Evolutionary conservation across 2,113 vertebrate species (phyloP), one percentile per base, ranked within the genome.

Genomic region (Spea bombifrons): DNA sequence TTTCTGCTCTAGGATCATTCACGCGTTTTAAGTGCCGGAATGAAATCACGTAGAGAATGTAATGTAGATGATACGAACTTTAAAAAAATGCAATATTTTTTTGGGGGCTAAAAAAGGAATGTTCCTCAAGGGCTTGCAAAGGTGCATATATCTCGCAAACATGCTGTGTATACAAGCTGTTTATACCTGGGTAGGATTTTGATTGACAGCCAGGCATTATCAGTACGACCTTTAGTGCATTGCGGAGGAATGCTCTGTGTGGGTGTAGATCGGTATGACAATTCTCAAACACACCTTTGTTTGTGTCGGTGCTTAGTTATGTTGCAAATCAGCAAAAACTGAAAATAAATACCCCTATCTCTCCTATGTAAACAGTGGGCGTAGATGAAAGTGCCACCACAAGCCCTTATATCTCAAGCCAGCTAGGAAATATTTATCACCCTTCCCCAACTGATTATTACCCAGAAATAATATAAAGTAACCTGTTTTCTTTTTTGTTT

Each of bases 221-320:
- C 68, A 55, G 84, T 84, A 63, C 88, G 88, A 88, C 82, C 84
- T 90, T 86, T 81, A 84, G 85, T 71, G 15, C 13, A 8, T 50
- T 59, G 63, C 52, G 85, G 71, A 45, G 13, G 16, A 10, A 89
- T 86, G 86, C 86, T 86, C 89, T 89, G 88, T 84, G 90, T 91
- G 90, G 90, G 90, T 87, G 91, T 88, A 89, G 87, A 88, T 88
- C 89, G 90, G 89, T 89, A 93, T 92, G 92, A 88, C 88, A 88
- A 86, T 88, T 89, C 84, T 87, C 89, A 90, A 87, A 88, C 87
- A 87, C 88, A 87, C 86, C 85, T 89, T 89, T 82, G 81, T 87
- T 85, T 85, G 88, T 87, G 81, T 85, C 83, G 66, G 16, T 71
- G 30, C 30, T 83, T 84, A 85, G 82, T 73, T 85, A 80, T 85